These are phyloP conservation scores for Phorcus lineatus DNA, from an alignment of 2,888 invertebrate species.

Conservation along the genomic window DNA sequence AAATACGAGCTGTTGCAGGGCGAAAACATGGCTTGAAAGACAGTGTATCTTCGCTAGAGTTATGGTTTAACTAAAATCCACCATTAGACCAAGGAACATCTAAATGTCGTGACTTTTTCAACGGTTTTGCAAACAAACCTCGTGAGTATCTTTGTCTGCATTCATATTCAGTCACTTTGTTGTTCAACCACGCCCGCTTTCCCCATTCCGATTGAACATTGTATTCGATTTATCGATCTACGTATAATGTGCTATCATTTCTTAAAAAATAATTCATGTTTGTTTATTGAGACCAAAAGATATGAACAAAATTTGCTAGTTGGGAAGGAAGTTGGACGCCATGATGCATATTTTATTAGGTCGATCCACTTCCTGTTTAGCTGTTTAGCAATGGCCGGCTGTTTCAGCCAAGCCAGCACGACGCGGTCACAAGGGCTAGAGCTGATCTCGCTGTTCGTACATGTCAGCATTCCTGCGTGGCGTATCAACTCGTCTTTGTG, in stretches of 20 bases:
- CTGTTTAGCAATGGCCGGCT: conserved; percentile 33
- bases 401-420: conserved; percentile 17
- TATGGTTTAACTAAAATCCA: too few species aligned
- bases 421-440: neutral
- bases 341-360: conserved; percentile 45
- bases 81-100: neutral
- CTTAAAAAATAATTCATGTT: too few species aligned
- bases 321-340: conserved; percentile 35
- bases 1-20: neutral
- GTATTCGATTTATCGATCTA: too few species aligned
- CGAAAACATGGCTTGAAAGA: neutral
- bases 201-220: too few species aligned
- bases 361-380: conserved; percentile 38
- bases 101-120: neutral
- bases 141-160: conserved; percentile 13
- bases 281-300: neutral
- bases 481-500: neutral
- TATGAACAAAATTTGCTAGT: neutral
- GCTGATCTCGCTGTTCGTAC: neutral
- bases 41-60: neutral
- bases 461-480: neutral
- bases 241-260: too few species aligned
- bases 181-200: too few species aligned
- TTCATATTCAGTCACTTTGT: neutral
- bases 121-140: conserved; percentile 1